phyloP scores from a whole-genome alignment of 2,888 invertebrate species.

The Drosophila phalerata region DNA sequence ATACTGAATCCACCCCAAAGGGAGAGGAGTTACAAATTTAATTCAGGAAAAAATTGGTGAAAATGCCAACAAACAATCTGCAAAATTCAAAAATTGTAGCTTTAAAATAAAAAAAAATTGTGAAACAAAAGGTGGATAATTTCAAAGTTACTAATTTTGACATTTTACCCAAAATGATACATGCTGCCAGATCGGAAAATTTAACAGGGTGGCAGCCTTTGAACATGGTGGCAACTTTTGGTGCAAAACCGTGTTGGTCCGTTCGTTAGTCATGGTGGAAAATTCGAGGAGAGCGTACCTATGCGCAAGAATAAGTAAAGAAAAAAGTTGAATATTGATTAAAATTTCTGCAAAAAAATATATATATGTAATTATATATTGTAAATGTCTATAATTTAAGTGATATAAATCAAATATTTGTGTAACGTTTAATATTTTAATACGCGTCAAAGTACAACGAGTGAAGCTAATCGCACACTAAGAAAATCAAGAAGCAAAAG shows the following conservation, averaged over 20 bases:
- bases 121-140: not conserved
- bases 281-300: constrained; percentile 80
- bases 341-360: constrained; percentile 77
- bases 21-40: too few relatives aligned
- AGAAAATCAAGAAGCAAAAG: constrained; percentile 49
- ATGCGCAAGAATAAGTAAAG: constrained; percentile 76
- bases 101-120: too few relatives aligned
- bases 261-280: constrained; percentile 79
- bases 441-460: constrained; percentile 81
- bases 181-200: too few relatives aligned
- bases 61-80: too few relatives aligned
- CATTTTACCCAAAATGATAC: too few relatives aligned
- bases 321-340: constrained; percentile 73
- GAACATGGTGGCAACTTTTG: too few relatives aligned
- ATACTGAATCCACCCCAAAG: too few relatives aligned
- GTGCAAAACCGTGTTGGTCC: constrained; percentile 7
- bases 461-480: constrained; percentile 74
- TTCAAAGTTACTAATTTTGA: too few relatives aligned
- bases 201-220: too few relatives aligned
- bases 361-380: constrained; percentile 79
- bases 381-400: constrained; percentile 78
- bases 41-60: too few relatives aligned
- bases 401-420: constrained; percentile 79
- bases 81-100: too few relatives aligned
- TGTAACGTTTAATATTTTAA: constrained; percentile 77